Percentiles rank a stretch among this genome's conserved stretches.
These are phyloP conservation scores for Mellilla xanthometata DNA, from an alignment of 2,888 invertebrate species.

Conservation along the genomic window DNA sequence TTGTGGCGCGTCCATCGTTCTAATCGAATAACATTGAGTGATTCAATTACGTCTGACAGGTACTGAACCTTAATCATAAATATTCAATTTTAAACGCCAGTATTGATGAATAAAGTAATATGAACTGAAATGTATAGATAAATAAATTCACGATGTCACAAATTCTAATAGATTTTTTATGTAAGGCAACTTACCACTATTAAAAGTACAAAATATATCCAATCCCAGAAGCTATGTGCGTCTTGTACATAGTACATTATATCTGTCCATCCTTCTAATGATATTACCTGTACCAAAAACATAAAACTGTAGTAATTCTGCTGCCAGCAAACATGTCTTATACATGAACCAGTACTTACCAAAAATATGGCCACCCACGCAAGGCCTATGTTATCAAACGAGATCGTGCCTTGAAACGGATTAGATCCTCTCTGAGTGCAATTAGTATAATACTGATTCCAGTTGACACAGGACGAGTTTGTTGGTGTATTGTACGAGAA, in stretches of 20 bases:
- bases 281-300: conserved; percentile 91
- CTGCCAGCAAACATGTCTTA: too few species aligned
- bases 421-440: conserved; percentile 96
- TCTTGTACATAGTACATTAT: conserved; percentile 99
- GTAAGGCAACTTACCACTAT: conserved; percentile 98
- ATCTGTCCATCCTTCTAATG: conserved; percentile 99
- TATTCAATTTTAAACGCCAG: not conserved
- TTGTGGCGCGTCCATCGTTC: conserved; percentile 22
- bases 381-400: conserved; percentile 99
- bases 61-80: conserved; percentile 21
- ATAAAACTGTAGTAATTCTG: too few species aligned
- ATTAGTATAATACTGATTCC: conserved; percentile 99
- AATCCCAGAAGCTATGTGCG: conserved; percentile 99
- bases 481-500: conserved; percentile 84
- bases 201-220: conserved; percentile 99
- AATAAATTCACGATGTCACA: too few species aligned
- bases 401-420: conserved; percentile 99
- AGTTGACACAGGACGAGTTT: conserved; percentile 94
- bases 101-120: too few species aligned
- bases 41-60: conserved; percentile 23
- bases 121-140: too few species aligned
- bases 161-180: too few species aligned
- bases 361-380: conserved; percentile 99
- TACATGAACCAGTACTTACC: too few species aligned
- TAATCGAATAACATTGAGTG: conserved; percentile 21